These are phyloP conservation scores for Vultur gryphus DNA, from an alignment of 2,797 vertebrate genomes.

Conservation along the genomic window DNA sequence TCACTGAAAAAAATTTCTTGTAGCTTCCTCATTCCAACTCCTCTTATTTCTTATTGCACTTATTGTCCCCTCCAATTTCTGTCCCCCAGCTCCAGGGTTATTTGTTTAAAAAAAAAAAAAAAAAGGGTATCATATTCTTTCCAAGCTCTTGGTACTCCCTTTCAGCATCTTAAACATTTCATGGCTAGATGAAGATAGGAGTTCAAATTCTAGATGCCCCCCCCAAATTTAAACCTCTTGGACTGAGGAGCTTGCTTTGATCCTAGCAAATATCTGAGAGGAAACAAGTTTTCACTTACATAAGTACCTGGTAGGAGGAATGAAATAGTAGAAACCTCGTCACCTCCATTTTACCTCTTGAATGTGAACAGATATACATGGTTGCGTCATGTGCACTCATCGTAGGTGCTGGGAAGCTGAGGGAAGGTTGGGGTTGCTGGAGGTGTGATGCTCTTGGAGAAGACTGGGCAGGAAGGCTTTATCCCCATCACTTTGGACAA, in stretches of 20 bases:
- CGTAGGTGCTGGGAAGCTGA: neutral
- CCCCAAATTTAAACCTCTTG: neutral
- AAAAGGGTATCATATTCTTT: neutral
- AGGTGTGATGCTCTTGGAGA: neutral
- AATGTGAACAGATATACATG: accelerated
- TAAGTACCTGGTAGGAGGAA: neutral
- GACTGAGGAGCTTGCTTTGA: neutral
- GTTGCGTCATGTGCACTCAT: accelerated
- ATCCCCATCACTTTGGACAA: neutral
- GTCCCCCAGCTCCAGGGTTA: neutral
- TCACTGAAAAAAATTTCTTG: neutral
- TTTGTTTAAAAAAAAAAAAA: neutral
- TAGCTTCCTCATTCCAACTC: neutral
- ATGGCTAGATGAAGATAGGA: neutral
- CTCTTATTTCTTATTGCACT: neutral
- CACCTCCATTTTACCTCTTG: neutral
- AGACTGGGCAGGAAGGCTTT: neutral
- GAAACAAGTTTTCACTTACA: neutral
- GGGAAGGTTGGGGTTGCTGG: neutral
- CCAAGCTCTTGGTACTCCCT: neutral
- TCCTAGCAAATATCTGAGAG: neutral
- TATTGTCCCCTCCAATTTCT: neutral
- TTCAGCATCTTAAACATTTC: neutral
- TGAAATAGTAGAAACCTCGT: neutral
- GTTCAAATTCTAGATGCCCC: neutral